Base-by-base conservation (phyloP, 2,888 invertebrate species). In the Dendrolimus houi region DNA sequence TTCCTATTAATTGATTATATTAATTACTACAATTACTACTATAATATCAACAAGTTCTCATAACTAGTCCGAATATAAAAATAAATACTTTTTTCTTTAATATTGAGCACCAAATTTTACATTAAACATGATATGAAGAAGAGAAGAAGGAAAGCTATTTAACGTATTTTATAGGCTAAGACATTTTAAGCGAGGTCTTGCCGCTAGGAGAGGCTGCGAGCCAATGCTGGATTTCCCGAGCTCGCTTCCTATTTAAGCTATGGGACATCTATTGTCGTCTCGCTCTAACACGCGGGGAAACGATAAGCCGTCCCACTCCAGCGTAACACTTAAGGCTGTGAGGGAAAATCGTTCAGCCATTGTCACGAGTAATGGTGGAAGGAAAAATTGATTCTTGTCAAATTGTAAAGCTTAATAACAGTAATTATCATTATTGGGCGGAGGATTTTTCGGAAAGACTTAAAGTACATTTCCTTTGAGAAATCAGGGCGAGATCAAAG, bases 101-200 rank as follows among this genome's bases (percentile, higher is more conserved):
- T 74, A 72, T 87, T 88, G 88, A 89, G 89, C 89, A 89, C 89
- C 89, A 82, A 87, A 74, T 75, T 81, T 81, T 73, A 72, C 77
- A 76, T 82, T 83, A 75, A 83, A 82, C 79, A 87, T 89, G 89
- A 88, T 89, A 89, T 89, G 89, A 71, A 78, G 77, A 73, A 71
- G 71, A 74, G 74, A 73, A 75, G 71, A 70, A 68, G 68, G 74
- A 71, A 72, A 74, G 70, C 65, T 69, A n/a, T 47, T 73, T 59
- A 57, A 57, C 61, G 57, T 59, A 59, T 58, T 65, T 60, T 67
- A 62, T 64, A 65, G 59, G 72, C 76, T 81, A 83, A 77, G 80
- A 76, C 87, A 87, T 87, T 69, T 82, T 75, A 69, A 59, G 59
- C 62, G 64, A 74, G 76, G 74, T 71, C 77, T 72, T 67, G 58